Evolutionary conservation across 2,888 invertebrate species (phyloP).

Genomic region (Parthenolecanium corni): DNA sequence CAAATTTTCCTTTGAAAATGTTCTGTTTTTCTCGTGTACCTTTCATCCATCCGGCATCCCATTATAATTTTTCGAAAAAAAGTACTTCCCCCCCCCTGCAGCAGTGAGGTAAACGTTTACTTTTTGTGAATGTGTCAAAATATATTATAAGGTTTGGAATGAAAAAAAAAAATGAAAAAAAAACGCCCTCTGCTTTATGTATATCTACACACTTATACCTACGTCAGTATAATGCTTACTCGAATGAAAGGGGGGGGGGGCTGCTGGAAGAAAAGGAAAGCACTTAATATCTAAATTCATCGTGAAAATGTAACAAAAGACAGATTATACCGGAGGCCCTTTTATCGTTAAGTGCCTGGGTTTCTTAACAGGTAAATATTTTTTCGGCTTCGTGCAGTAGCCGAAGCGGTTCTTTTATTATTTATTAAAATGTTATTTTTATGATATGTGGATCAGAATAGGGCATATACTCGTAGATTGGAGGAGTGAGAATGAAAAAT

Average conservation of each 20-base stretch:
- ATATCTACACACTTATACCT: no score
- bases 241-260: neutral
- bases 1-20: no score
- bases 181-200: neutral
- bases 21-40: no score
- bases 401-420: neutral
- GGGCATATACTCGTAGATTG: no score
- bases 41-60: no score
- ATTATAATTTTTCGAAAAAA: no score
- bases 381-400: neutral
- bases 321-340: neutral
- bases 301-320: neutral
- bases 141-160: neutral
- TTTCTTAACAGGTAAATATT: neutral
- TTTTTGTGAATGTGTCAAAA: neutral
- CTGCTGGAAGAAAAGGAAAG: neutral
- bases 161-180: neutral
- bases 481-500: neutral
- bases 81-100: no score
- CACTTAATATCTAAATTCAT: conserved; percentile 1
- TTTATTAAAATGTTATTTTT: conserved; percentile 1
- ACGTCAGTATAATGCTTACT: no score
- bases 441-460: neutral
- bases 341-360: conserved; percentile 1
- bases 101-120: neutral